Evolutionary conservation across 2,113 vertebrate genomes (phyloP), one percentile per base, ranked within the genome.

Genomic region (Brachypodius melanocephalos): DNA sequence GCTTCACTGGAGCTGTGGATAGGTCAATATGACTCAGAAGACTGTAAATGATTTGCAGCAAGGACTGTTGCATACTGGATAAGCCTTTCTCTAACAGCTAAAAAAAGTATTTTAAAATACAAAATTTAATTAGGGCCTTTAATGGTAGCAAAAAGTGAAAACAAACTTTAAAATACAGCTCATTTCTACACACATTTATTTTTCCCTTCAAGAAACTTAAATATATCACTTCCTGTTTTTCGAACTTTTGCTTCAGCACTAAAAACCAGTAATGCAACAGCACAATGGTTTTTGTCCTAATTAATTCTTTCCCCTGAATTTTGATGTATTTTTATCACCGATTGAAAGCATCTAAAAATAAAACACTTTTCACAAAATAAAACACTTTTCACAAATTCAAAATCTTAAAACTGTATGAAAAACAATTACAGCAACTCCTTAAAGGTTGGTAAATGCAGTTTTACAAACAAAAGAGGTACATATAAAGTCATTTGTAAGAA

Each of bases 11-110:
- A 51, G 99, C 99, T 58, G 99, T 97, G 14, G 99, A 99, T 29
- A 99, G 98, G 97, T 99, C 99, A 77, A 99, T 98, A 61, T 99
- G 98, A 98, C 99, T 99, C 97, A 99, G 94, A 81, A 99, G 98
- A 93, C 99, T 99, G 88, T 99, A 98, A 95, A 99, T 99, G 42
- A 99, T 99, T 96, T 99, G 99, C 58, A 99, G 96, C 88, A 99
- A 96, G 32, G 99, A 99, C 72, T 99, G 99, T 67, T 99, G 99
- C 99, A 99, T 99, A 96, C 98, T 98, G 95, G 99, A 98, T 93
- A 99, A 96, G 11, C 99, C 99, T 94, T 99, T 99, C 90, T 99
- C 99, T 91, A 99, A 97, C 34, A 99, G 91, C 99, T 99, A 85
- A 89, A 97, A 96, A 36, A 29, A 32, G 2, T 4, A 34, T 57